phyloP scores from a whole-genome alignment of 2,797 vertebrate genomes.

The Denticeps clupeoides region DNA sequence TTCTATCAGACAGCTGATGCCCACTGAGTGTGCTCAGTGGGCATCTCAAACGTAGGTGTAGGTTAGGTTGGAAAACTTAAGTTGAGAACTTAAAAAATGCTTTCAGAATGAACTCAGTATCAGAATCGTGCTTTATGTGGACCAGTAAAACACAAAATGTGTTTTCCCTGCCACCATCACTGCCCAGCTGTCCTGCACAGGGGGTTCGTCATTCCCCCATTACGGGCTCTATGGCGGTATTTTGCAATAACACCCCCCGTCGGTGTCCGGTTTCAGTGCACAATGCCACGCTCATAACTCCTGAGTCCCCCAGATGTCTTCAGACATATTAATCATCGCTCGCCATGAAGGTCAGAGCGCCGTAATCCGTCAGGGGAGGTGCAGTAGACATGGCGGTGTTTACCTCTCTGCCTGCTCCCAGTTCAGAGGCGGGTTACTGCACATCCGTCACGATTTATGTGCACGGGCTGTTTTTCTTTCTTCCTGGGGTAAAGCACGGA shows the following conservation, averaged over 20 bases:
- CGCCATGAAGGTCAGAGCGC: slow-evolving; percentile 71
- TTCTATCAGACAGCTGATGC: too few species aligned
- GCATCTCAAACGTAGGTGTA: too few species aligned
- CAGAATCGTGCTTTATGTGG: too few species aligned
- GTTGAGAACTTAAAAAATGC: too few species aligned
- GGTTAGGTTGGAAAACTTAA: too few species aligned
- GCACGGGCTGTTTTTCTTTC: slow-evolving; percentile 5
- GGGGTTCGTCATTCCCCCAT: slow-evolving; percentile 54
- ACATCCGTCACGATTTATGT: slow-evolving; percentile 39
- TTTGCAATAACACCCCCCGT: slow-evolving; percentile 54
- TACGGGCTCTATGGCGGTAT: slow-evolving; percentile 47
- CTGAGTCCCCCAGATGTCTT: slow-evolving; percentile 80
- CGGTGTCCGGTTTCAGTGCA: slow-evolving; percentile 73
- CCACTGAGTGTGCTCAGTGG: too few species aligned
- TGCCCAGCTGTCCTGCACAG: slow-evolving; percentile 3
- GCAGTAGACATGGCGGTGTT: slow-evolving; percentile 26
- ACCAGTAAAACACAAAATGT: too few species aligned
- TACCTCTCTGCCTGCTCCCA: slow-evolving; percentile 25
- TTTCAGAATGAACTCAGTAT: too few species aligned
- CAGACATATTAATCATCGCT: slow-evolving; percentile 86
- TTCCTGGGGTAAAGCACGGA: slow-evolving; percentile 2
- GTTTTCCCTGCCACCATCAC: too few species aligned
- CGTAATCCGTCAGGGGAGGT: slow-evolving; percentile 78
- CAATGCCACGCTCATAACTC: slow-evolving; percentile 75
- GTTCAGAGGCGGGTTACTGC: slow-evolving; percentile 43